Conservation (phyloP, 1,140 invertebrate genomes). For the Rhynchophorus ferrugineus region DNA sequence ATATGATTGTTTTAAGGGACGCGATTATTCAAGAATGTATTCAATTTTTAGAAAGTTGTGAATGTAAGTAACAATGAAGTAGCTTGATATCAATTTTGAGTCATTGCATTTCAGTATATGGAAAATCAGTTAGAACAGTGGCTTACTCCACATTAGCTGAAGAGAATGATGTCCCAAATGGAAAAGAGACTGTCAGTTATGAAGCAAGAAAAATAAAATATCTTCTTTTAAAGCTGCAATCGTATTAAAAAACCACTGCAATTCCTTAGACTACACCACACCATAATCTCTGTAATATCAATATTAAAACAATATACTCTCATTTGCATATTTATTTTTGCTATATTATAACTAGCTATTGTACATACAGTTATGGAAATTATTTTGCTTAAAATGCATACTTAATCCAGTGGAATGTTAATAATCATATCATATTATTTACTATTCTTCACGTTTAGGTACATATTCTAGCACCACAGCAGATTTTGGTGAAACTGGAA, state of each 20-base stretch:
- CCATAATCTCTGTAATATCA: too few species aligned
- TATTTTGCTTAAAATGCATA: constrained; percentile 6
- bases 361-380: constrained; percentile 5
- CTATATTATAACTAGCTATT: too few species aligned
- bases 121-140: constrained; percentile 74
- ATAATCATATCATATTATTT: too few species aligned
- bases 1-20: constrained; percentile 84
- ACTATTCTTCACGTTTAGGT: constrained; percentile 33
- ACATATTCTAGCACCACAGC: constrained; percentile 46
- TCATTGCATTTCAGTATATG: constrained; percentile 59
- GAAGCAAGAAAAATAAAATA: constrained; percentile 82
- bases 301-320: too few species aligned
- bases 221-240: constrained; percentile 67
- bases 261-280: too few species aligned
- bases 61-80: constrained; percentile 45
- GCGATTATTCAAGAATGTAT: constrained; percentile 84
- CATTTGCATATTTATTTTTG: too few species aligned
- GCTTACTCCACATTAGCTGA: constrained; percentile 77
- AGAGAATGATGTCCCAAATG: constrained; percentile 57
- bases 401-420: constrained; percentile 9
- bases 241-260: too few species aligned
- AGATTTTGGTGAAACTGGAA: constrained; percentile 41
- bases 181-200: constrained; percentile 88
- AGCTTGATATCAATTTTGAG: too few species aligned
- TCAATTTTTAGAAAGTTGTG: constrained; percentile 87